These are phyloP conservation scores for Aquatica leii DNA, from an alignment of 2,888 invertebrate species.

Conservation along the genomic window DNA sequence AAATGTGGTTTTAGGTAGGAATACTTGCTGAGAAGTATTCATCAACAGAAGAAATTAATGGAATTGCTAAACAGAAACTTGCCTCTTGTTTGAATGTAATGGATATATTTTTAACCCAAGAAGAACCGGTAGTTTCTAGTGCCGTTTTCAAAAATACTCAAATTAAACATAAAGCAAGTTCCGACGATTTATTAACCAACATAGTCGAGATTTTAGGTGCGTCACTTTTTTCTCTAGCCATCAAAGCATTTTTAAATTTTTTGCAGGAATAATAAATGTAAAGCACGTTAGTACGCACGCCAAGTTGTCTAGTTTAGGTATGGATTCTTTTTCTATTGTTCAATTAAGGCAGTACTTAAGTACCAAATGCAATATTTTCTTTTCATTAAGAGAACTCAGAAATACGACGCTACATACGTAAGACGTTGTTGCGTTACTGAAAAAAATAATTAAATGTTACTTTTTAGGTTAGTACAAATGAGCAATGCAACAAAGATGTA, in stretches of 20 bases:
- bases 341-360: constrained; percentile 94
- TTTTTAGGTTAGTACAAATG: too few relatives aligned
- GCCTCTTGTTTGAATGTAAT: background rate
- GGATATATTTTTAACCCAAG: constrained; percentile 1
- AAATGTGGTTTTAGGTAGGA: background rate
- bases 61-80: background rate
- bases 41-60: background rate
- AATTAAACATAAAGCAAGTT: background rate
- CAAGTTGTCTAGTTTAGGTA: background rate
- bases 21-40: background rate
- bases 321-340: constrained; percentile 95
- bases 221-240: too few relatives aligned
- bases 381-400: constrained; percentile 87
- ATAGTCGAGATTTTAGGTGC: too few relatives aligned
- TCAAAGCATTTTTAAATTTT: too few relatives aligned
- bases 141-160: background rate
- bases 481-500: too few relatives aligned
- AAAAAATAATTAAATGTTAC: too few relatives aligned
- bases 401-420: constrained; percentile 78
- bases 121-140: constrained; percentile 1
- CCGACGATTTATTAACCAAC: too few relatives aligned
- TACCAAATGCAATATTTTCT: constrained; percentile 84
- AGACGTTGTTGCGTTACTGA: constrained; percentile 4
- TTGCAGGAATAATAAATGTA: too few relatives aligned
- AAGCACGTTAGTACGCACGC: background rate